Evolutionary conservation across 2,888 invertebrate genomes (phyloP), one percentile per base, ranked within the genome.

Genomic region (Standfussiana lucernea): DNA sequence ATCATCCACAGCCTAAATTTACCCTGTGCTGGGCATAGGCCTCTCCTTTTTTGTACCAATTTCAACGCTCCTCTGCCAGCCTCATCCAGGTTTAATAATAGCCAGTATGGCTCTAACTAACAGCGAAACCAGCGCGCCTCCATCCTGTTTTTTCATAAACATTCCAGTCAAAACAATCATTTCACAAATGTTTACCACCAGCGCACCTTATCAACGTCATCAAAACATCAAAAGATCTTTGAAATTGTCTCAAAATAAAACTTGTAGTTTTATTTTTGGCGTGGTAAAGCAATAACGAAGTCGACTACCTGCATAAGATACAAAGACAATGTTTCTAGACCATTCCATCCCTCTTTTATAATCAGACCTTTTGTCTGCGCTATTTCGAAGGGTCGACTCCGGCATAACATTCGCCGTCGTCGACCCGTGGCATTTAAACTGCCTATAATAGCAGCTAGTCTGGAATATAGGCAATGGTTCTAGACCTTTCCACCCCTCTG

Each of bases 401-500:
- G n/a, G 35, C 53, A 59, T 66, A 59, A 66, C 32, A 32, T 45
- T 53, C n/a, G 40, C 67, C 45, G 40, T 32, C 53, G 75, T 28
- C 28, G 74, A 74, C 13, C 75, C 61, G 2, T 47, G 18, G 28
- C 40, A 64, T 75, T 67, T 32, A 50, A 18, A 28, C 24, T 35
- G 40, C 15, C 24, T 50, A 62, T 35, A 40, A 42, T 50, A 10
- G 13, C 59, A 45, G 10, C 56, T 50, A 21, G 24, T 59, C 66
- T 62, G 35, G 28, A 50, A 62, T 68, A 32, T 59, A 15, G n/a
- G 40, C 64, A 50, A 3, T 24, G 11, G 35, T 64, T 73, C 62
- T 71, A 83, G 74, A 77, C 10, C 1, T 50, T 82, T 85, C 66
- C 37, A 77, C 70, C 80, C 73, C 50, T 69, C 37, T 53, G 21